Base-by-base conservation (phyloP, 1,140 invertebrate species). In the Drosophila pachea region DNA sequence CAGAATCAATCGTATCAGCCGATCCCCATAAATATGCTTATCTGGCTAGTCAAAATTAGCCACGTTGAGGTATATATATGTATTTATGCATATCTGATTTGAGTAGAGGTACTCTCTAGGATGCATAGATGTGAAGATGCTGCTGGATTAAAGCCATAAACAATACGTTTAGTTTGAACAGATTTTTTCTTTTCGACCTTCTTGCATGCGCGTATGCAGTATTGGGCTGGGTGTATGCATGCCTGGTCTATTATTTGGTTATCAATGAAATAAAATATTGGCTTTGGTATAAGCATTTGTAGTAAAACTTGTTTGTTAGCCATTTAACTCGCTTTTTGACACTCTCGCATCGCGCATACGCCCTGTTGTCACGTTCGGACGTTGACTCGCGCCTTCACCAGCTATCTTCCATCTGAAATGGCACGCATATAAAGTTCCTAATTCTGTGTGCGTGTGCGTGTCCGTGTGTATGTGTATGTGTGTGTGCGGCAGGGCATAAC, bases 261-360 rank as follows among this genome's bases (percentile, higher is more conserved):
- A 43, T 61, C 67, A 68, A 78, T 83, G 78, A 82, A 78, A 63
- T 59, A 74, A 72, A 82, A 82, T 72, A 74, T 64, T 36, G 42
- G 29, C 9, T 50, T 22, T 43, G 35, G 35, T 45, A 16, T 32
- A 68, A 73, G 55, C 32, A 58, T 54, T 65, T 52, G 36, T 43
- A 73, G 69, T 68, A 52, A 76, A 73, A 81, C 70, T 58, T 35
- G 45, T 67, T 62, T 67, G 52, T 50, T 66, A 11, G 54, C 38
- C 61, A 66, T 71, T 61, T 70, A 59, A 65, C 35, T 45, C 68
- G 16, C 58, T 16, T 40, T 35, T 7, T 32, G 36, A 22, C 55
- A 62, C 64, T 49, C 55, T 47, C 12, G 32, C 47, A 59, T 61
- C n/a, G 38, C 56, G 61, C 73, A 76, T 68, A 59, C 70, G 73